Evolutionary conservation across 2,888 invertebrate species (phyloP), one percentile per base, ranked within the genome.

Genomic region (Diplazon laetatorius): DNA sequence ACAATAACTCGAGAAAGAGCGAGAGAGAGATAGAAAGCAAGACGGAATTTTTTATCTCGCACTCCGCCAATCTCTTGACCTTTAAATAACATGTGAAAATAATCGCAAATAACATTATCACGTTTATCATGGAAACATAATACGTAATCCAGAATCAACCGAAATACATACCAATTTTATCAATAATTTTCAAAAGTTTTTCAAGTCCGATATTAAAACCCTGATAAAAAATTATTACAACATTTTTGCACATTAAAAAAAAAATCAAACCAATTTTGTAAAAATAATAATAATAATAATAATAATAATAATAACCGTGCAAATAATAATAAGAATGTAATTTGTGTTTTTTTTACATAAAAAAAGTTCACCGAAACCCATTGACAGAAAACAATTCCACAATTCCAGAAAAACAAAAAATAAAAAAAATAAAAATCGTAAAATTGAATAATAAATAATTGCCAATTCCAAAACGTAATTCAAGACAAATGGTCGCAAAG

Each of bases 41-140:
- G n/a, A n/a, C n/a, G n/a, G n/a, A n/a, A n/a, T n/a, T n/a, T n/a
- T n/a, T n/a, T n/a, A n/a, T n/a, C n/a, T n/a, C n/a, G n/a, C n/a
- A n/a, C 20, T 20, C 8, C n/a, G 25, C 66, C n/a, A 55, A 55
- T 55, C 66, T 12, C 30, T 9, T 68, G 66, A 68, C 66, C 52
- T 68, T 68, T 68, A 55, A 68, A 55, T 68, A 68, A 68, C 66
- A 68, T 30, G 66, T 55, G 52, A 55, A 59, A 59, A 59, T 57
- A 57, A 57, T 57, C 37, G 57, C 35, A 57, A 25, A 52, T 59
- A 18, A 16, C 14, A 16, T 16, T 1, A 9, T 14, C 4, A 14
- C 16, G 16, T 2, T 8, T n/a, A n/a, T n/a, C n/a, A n/a, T n/a
- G n/a, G n/a, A n/a, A n/a, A n/a, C n/a, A 30, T 30, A 30, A 30